Percentiles rank a stretch among this genome's conserved stretches.
These are phyloP conservation scores for Gasterosteus nipponicus DNA, from an alignment of 2,113 vertebrate genomes.

Conservation along the genomic window DNA sequence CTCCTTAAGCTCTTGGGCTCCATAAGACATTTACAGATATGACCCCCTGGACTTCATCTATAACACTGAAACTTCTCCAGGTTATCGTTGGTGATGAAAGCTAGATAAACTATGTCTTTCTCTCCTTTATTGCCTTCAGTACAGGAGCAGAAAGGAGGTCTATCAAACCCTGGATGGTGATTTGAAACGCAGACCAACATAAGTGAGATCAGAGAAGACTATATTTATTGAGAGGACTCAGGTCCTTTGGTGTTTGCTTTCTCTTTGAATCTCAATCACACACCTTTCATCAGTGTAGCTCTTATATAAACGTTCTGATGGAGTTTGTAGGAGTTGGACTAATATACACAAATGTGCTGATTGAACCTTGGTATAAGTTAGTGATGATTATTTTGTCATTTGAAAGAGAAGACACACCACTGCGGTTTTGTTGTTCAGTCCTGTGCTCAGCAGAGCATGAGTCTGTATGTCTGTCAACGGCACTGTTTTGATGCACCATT, in stretches of 20 bases:
- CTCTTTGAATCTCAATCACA: background rate
- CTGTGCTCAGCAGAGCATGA: conserved; percentile 32
- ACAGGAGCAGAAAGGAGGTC: background rate
- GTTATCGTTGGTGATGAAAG: background rate
- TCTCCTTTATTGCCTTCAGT: background rate
- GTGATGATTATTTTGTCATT: background rate
- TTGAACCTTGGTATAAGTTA: background rate
- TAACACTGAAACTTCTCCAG: background rate
- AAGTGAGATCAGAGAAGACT: background rate
- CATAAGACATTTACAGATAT: background rate
- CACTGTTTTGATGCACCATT: conserved; percentile 28
- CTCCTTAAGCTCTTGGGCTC: background rate
- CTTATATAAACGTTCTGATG: background rate
- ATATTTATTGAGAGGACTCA: background rate
- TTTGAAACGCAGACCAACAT: background rate
- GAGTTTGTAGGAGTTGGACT: background rate
- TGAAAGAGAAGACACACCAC: background rate
- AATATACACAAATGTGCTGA: background rate
- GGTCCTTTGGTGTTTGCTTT: background rate
- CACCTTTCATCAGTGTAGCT: background rate
- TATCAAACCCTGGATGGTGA: background rate
- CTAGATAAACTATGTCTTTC: background rate
- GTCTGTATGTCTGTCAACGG: conserved; percentile 14
- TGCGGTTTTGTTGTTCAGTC: conserved; percentile 27
- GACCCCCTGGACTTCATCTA: background rate